phyloP scores from a whole-genome alignment of 2,797 vertebrate species.

The Oreochromis mossambicus region DNA sequence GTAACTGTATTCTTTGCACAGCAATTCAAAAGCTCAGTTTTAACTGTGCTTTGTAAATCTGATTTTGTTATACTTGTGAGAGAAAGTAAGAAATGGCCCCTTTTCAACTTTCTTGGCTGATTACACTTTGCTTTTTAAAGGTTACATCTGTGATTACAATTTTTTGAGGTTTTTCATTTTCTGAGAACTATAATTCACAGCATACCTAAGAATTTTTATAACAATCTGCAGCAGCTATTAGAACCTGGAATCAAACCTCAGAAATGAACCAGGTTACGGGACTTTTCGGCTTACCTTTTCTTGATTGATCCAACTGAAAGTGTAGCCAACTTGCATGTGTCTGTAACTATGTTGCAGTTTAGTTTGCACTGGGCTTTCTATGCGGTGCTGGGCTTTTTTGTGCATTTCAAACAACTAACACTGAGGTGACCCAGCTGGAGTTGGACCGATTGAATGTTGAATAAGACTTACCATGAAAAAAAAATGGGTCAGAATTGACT shows the following conservation, averaged over 20 bases:
- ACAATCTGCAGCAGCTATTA: neutral
- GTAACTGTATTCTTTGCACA: neutral
- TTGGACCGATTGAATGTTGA: neutral
- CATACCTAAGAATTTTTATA: neutral
- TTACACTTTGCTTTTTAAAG: neutral
- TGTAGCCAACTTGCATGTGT: neutral
- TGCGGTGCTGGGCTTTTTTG: neutral
- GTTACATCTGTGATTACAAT: neutral
- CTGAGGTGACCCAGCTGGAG: neutral
- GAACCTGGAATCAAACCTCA: rapidly evolving
- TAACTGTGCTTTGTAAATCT: rapidly evolving
- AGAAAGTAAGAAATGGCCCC: neutral
- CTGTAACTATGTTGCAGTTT: neutral
- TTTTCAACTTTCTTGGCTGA: neutral
- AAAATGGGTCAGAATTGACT: neutral
- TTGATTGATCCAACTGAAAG: neutral
- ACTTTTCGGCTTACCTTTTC: neutral
- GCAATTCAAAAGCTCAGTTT: neutral
- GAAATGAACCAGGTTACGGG: neutral
- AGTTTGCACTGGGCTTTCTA: neutral
- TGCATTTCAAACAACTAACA: neutral
- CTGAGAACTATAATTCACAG: neutral
- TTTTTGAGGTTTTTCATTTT: neutral
- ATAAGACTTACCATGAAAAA: rapidly evolving
- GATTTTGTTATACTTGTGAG: neutral